These are phyloP conservation scores for Cerceris ruficornis DNA, from an alignment of 2,888 invertebrate genomes.

Conservation along the genomic window DNA sequence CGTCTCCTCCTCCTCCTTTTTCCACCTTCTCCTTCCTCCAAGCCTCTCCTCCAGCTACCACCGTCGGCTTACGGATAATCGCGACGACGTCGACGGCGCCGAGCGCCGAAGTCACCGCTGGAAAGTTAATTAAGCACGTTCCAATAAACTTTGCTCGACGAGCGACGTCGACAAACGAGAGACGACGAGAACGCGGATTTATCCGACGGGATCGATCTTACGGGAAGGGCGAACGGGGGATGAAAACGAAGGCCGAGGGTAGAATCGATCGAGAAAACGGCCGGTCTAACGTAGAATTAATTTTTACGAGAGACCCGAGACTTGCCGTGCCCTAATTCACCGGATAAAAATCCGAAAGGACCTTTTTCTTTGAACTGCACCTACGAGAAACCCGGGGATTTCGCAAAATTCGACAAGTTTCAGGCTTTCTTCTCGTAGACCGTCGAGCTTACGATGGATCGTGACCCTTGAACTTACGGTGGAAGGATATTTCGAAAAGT, in stretches of 20 bases:
- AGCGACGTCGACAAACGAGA: constrained; percentile 31
- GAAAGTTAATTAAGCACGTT: constrained; percentile 67
- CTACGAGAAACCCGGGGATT: too few relatives aligned
- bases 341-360: too few relatives aligned
- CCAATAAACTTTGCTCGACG: constrained; percentile 61
- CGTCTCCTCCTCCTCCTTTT: background rate
- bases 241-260: background rate
- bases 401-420: too few relatives aligned
- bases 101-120: constrained; percentile 50
- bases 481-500: too few relatives aligned
- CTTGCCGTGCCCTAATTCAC: too few relatives aligned
- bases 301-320: too few relatives aligned
- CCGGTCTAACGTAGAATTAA: background rate
- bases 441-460: too few relatives aligned
- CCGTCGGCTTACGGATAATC: constrained; percentile 58
- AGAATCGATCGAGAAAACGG: background rate
- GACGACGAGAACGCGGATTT: constrained; percentile 23
- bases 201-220: constrained; percentile 25
- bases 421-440: too few relatives aligned
- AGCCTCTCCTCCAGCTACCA: background rate
- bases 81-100: constrained; percentile 44
- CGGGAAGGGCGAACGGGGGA: background rate
- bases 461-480: too few relatives aligned
- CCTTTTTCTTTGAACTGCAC: too few relatives aligned
- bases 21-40: too few relatives aligned